Percentiles rank a stretch among this genome's conserved stretches.
These are phyloP conservation scores for Montipora efflorescens DNA, from an alignment of 64 coral and sea anemone species.

Conservation along the genomic window DNA sequence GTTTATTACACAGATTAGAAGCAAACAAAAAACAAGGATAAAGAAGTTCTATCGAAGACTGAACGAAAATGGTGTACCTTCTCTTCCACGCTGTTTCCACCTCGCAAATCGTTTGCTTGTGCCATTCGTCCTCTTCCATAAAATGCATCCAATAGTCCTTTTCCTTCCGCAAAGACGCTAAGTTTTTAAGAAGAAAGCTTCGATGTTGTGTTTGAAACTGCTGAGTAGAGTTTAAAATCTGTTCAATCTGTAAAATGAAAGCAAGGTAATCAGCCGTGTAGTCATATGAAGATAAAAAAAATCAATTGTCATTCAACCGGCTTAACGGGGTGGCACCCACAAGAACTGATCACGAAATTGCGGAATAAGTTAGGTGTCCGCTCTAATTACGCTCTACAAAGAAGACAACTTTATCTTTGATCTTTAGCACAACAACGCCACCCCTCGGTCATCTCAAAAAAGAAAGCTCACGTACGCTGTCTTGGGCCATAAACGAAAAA, in stretches of 20 bases:
- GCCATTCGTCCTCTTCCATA: slow-evolving; percentile 28
- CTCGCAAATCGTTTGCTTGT: not conserved
- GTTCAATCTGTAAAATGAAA: slow-evolving; percentile 27
- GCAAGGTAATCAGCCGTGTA: not conserved
- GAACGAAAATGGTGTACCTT: not conserved
- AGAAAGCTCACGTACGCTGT: no score
- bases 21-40: not conserved
- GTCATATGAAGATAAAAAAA: not conserved
- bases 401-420: not conserved
- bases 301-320: not conserved
- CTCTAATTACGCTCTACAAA: not conserved
- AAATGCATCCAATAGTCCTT: slow-evolving; percentile 10
- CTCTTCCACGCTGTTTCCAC: slow-evolving; percentile 30
- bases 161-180: slow-evolving; percentile 1
- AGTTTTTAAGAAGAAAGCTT: not conserved
- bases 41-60: no score
- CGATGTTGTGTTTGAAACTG: not conserved
- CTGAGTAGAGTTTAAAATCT: slow-evolving; percentile 30
- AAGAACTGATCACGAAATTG: not conserved
- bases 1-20: not conserved
- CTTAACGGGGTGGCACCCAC: not conserved
- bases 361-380: not conserved
- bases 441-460: not conserved
- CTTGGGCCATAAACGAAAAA: not conserved
- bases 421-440: not conserved